Evolutionary conservation across 2,113 vertebrate genomes (phyloP).

Genomic region (Coracopsis vasa): DNA sequence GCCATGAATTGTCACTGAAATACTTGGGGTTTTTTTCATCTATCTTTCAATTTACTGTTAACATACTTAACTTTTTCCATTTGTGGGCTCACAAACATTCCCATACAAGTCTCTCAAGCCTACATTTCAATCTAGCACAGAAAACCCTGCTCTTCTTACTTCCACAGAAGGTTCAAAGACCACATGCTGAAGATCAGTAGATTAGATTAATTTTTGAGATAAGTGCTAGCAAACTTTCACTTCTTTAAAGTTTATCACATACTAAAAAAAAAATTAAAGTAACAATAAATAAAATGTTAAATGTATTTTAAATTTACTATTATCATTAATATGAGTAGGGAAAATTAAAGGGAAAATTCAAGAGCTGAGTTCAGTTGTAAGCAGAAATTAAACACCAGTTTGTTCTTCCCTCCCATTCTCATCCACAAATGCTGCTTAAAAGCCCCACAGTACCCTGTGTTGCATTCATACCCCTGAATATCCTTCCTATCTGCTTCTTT

Average conservation of each 20-base stretch:
- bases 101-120: not conserved
- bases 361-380: not conserved
- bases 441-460: not conserved
- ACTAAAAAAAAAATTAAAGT: not conserved
- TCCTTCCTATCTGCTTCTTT: not conserved
- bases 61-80: not conserved
- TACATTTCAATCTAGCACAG: not conserved
- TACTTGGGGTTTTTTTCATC: not conserved
- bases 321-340: not conserved
- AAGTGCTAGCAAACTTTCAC: not conserved
- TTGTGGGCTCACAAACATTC: not conserved
- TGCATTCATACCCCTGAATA: not conserved
- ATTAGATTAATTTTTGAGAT: not conserved
- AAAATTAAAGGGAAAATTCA: not conserved
- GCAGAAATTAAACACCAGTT: not conserved
- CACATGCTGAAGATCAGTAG: not conserved
- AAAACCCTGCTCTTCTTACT: not conserved
- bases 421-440: not conserved
- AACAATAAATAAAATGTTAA: not conserved
- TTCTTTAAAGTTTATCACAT: not conserved
- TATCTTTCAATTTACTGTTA: not conserved
- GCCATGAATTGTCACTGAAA: not conserved
- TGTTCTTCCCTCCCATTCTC: not conserved
- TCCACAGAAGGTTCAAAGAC: not conserved
- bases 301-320: not conserved